phyloP scores from a whole-genome alignment of 2,113 vertebrate species.

The Ivindomyrus marchei region DNA sequence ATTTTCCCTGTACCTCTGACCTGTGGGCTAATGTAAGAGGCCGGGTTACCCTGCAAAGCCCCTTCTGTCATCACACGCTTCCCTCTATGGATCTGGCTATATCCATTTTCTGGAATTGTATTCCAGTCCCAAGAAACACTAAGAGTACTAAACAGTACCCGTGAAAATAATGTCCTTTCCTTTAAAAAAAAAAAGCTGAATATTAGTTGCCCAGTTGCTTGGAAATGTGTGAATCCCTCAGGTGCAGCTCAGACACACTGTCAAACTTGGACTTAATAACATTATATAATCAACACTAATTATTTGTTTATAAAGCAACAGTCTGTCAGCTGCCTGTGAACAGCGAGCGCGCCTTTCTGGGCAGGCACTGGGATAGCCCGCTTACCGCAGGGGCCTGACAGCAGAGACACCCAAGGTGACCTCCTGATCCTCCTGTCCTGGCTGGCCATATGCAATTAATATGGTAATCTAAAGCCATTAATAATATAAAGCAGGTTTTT shows the following conservation, averaged over 20 bases:
- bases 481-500: constrained; percentile 27
- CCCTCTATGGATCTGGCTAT: background rate
- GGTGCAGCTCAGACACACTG: background rate
- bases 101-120: background rate
- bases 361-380: background rate
- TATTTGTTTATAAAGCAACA: background rate
- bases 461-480: constrained; percentile 41
- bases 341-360: background rate
- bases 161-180: background rate
- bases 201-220: background rate
- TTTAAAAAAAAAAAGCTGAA: background rate
- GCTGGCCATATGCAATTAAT: constrained; percentile 29
- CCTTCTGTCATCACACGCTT: background rate
- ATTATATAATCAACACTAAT: constrained; percentile 5
- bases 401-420: background rate
- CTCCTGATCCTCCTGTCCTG: constrained; percentile 29
- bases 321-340: background rate
- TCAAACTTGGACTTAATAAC: background rate
- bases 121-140: background rate
- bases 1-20: background rate
- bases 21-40: background rate
- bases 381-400: background rate
- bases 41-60: background rate
- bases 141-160: background rate
- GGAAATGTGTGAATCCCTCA: background rate